Evolutionary conservation across 2,113 vertebrate species (phyloP), one percentile per base, ranked within the genome.

Genomic region (Plecotus auritus): DNA sequence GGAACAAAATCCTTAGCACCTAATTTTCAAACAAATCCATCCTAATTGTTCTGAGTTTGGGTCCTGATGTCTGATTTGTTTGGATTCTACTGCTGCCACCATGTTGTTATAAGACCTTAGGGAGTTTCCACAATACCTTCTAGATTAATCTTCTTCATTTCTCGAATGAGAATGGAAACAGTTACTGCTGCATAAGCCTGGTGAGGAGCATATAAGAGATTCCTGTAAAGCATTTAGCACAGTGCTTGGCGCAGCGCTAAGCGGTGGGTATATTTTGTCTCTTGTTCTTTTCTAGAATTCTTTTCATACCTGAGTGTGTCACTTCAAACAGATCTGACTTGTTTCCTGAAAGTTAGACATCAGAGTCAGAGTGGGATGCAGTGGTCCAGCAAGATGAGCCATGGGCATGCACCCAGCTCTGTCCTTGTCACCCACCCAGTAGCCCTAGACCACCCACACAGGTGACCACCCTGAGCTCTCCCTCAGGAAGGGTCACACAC

Each of bases 371-470:
- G 85, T 72, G 84, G 92, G 84, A 93, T 94, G 94, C 94, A 85
- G 81, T 1, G 70, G 67, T 85, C 70, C 51, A 69, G n/a, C 67
- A 95, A 97, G 96, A 96, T 93, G 96, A 81, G 61, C 91, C 83
- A 78, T 7, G 56, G 95, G 23, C 90, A 74, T 23, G 22, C 78
- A 32, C 88, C 87, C 88, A 91, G 86, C 95, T 91, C 61, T 73
- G 30, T 47, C 49, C 88, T 66, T n/a, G 77, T 85, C 84, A 93
- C 95, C 93, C 67, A 35, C 90, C 90, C 37, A 51, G 91, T 88
- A 16, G 91, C 78, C 37, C 67, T 56, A 47, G 95, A 82, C 84
- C 90, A 12, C 74, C 54, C 84, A 2, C 10, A 66, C 13, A 30
- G 12, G n/a, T 4, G 20, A 7, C 32, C 40, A 9, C 45, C 17